Conservation (phyloP, 2,113 vertebrate species). For the Corydoras maculifer region DNA sequence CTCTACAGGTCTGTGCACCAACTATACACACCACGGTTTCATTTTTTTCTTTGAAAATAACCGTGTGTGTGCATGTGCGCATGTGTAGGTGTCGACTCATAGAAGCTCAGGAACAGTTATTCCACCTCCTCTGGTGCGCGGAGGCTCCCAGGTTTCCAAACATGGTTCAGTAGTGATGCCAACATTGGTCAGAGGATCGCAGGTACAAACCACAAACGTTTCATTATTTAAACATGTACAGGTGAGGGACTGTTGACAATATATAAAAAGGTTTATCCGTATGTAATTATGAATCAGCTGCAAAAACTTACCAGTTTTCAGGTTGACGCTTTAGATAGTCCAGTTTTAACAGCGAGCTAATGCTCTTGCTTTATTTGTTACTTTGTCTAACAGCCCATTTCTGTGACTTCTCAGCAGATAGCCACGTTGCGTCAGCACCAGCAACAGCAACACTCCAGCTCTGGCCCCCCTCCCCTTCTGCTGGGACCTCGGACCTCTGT, state of each 20-base stretch:
- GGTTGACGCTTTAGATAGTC: no score
- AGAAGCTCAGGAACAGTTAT: constrained; percentile 83
- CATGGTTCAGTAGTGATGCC: constrained; percentile 83
- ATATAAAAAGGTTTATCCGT: no score
- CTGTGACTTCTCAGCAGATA: constrained; percentile 84
- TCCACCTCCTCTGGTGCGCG: constrained; percentile 88
- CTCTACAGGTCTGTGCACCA: constrained; percentile 72
- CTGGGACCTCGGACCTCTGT: constrained; percentile 86
- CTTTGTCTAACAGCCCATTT: constrained; percentile 59
- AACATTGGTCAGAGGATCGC: constrained; percentile 86
- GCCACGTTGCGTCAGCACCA: constrained; percentile 74
- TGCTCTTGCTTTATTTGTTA: not conserved
- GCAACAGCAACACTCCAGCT: constrained; percentile 85
- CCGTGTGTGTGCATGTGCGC: no score
- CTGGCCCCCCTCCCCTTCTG: constrained; percentile 85
- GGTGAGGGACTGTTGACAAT: no score
- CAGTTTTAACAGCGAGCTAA: not conserved
- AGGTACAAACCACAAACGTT: constrained; percentile 61
- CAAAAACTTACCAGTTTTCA: no score
- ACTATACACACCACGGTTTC: no score
- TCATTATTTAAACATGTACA: no score
- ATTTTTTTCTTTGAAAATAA: no score
- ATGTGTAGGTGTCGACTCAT: constrained; percentile 51
- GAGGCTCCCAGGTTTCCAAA: constrained; percentile 84
- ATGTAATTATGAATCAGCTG: not conserved